A percentile compares a stretch with the other conserved stretches of the same genome.
phyloP scores from a whole-genome alignment of 2,888 invertebrate species.

The Lithophane ornitopus region DNA sequence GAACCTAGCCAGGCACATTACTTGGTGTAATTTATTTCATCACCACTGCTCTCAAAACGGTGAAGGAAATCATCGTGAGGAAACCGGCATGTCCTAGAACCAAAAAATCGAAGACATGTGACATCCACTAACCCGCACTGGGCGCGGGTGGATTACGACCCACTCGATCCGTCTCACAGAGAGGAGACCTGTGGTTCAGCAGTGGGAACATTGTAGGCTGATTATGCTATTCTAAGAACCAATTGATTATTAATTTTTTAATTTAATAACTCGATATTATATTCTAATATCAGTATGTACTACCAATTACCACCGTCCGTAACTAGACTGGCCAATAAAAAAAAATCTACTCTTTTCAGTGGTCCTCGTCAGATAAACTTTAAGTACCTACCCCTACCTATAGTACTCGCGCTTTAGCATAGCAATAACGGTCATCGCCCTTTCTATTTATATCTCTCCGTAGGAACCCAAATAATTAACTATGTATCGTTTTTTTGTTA shows the following conservation, averaged over 20 bases:
- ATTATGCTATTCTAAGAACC: neutral
- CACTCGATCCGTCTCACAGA: too few species aligned
- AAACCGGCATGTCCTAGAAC: too few species aligned
- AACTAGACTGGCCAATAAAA: neutral
- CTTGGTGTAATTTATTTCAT: too few species aligned
- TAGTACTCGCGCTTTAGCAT: neutral
- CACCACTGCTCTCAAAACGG: too few species aligned
- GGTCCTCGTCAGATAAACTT: neutral
- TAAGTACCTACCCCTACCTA: neutral
- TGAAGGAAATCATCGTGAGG: too few species aligned
- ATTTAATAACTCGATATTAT: neutral
- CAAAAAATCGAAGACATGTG: too few species aligned
- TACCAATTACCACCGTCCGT: neutral
- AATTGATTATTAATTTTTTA: neutral
- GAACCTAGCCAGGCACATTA: too few species aligned
- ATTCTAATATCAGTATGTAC: neutral
- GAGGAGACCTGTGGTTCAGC: too few species aligned
- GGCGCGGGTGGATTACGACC: too few species aligned
- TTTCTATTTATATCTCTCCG: neutral
- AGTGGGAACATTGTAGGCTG: too few species aligned
- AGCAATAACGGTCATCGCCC: neutral
- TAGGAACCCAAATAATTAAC: neutral
- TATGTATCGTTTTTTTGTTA: neutral
- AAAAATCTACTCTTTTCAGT: neutral
- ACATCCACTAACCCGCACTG: too few species aligned